Evolutionary conservation across 1,140 invertebrate species (phyloP), one percentile per base, ranked within the genome.

Genomic region (Nomia melanderi): DNA sequence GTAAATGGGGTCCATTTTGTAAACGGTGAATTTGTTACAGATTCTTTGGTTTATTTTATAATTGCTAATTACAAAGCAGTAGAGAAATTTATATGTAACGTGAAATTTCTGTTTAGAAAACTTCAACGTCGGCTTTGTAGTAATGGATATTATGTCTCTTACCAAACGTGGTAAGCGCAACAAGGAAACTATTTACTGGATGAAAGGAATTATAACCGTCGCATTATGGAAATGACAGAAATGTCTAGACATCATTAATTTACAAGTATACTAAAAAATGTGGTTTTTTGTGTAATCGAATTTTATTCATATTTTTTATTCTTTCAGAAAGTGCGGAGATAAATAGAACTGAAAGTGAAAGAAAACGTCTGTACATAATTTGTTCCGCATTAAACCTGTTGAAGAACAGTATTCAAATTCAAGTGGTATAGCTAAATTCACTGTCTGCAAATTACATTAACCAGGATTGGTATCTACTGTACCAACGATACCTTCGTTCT

Each of bases 391-490:
- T n/a, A 1, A 9, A 17, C 47, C 17, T 20, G 20, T 56, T 39
- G 33, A 29, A 71, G 60, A 23, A 47, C 39, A 31, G 7, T 31
- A 31, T 3, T 33, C 33, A n/a, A n/a, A n/a, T n/a, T n/a, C n/a
- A n/a, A n/a, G n/a, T n/a, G n/a, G n/a, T n/a, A 27, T 23, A 53
- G 20, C 0, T 47, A 41, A 36, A 1, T 56, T 25, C 23, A 6
- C 17, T n/a, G 25, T 25, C 0, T 47, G 33, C 12, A 50, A n/a
- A 29, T 53, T 27, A 66, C 3, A 59, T 50, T 62, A 77, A 65
- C 4, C 53, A 31, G 31, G 20, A 56, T 81, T 54, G 36, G 25
- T 44, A 53, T 60, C 9, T 20, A 41, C 64, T 44, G 41, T n/a
- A 50, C 39, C 31, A 14, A 7, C 17, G 39, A 56, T 2, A 11